Evolutionary conservation across 2,113 vertebrate genomes (phyloP), one percentile per base, ranked within the genome.

Genomic region (Sorex fumeus): DNA sequence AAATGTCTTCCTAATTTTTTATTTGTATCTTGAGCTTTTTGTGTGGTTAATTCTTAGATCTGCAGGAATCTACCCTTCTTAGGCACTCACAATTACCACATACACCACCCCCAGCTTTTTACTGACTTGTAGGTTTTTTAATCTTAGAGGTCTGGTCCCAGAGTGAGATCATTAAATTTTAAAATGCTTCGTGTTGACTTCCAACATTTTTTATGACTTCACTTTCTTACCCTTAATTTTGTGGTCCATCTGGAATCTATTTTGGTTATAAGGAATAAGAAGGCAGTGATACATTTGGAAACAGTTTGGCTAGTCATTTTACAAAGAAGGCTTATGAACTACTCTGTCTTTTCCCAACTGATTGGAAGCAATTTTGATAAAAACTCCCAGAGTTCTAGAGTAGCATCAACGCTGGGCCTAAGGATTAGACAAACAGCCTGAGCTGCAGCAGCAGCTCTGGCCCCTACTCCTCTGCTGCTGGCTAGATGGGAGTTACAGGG

Each of bases 211-310:
- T 79, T 64, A 86, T 32, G 32, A 80, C 84, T 92, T 91, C 19
- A 43, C 8, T 92, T 84, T 92, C 75, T 93, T 67, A 71, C 34
- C n/a, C 10, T 72, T 74, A 62, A 8, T 40, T 85, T 82, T 92
- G 71, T 69, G 40, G 47, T 32, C 82, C 69, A 83, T 70, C 76
- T 95, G 90, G 87, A 66, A 90, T 86, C 87, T 64, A 75, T 88
- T 89, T 79, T 75, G 25, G 40, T 40, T 53, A 11, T 40, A 67
- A 81, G 30, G 23, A 83, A 69, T 74, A 83, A 76, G 74, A 88
- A 83, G 18, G 30, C 23, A 78, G 36, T 2, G 12, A 32, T 78
- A 15, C 19, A 27, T 72, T 62, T 81, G 79, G 67, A 32, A 90
- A 43, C 11, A 0, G 75, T 80, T 60, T 43, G 67, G 32, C 47